These are phyloP conservation scores for Gasterosteus aculeatus DNA, from an alignment of 2,113 vertebrate species.

Conservation along the genomic window DNA sequence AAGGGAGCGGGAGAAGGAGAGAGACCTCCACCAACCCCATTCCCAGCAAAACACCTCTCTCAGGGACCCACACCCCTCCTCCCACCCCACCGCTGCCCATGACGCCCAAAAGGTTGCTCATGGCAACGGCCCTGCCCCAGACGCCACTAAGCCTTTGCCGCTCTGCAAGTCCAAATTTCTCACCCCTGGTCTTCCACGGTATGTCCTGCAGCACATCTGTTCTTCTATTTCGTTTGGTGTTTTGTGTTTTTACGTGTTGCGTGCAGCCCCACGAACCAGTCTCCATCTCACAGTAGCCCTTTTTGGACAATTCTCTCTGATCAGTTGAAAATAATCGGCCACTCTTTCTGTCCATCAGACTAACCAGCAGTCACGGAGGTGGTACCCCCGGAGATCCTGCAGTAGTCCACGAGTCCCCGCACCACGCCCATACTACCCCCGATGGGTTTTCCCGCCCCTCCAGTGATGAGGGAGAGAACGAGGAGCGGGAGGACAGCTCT, in stretches of 20 bases:
- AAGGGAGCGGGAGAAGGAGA: constrained; percentile 93
- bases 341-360: constrained; percentile 74
- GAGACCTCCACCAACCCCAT: constrained; percentile 90
- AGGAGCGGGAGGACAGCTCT: constrained; percentile 92
- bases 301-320: background rate
- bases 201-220: constrained; percentile 45
- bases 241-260: background rate
- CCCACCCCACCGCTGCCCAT: constrained; percentile 87
- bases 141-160: constrained; percentile 90
- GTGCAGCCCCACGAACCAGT: background rate
- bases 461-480: constrained; percentile 97
- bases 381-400: constrained; percentile 85
- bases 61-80: constrained; percentile 95
- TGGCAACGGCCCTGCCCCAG: constrained; percentile 85
- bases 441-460: constrained; percentile 91
- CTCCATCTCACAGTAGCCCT: background rate
- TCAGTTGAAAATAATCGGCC: background rate
- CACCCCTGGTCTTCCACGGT: constrained; percentile 98
- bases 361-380: constrained; percentile 89
- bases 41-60: constrained; percentile 92
- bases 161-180: constrained; percentile 93
- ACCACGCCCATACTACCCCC: constrained; percentile 85
- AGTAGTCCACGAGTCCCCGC: constrained; percentile 86
- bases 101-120: constrained; percentile 89
- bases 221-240: background rate